These are phyloP conservation scores for Caenorhabditis sinica DNA, from an alignment of 2,888 invertebrate genomes.

Conservation along the genomic window DNA sequence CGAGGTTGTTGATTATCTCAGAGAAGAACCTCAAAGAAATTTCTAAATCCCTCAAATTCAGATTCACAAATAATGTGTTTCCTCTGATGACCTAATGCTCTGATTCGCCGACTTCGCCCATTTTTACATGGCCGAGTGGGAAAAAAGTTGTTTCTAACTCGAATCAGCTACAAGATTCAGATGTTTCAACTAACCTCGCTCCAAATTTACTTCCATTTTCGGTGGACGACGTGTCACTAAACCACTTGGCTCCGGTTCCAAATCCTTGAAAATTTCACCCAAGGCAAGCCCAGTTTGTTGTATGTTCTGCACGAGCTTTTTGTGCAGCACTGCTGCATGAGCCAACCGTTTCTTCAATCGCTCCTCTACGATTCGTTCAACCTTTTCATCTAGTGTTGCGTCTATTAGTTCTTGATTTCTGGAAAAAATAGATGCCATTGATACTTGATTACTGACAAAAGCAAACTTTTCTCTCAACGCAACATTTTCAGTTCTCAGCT, in stretches of 20 bases:
- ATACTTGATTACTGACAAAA: not conserved
- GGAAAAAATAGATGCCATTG: not conserved
- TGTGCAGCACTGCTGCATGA: constrained; percentile 46
- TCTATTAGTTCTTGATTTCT: constrained; percentile 55
- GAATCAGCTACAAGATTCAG: too few species aligned
- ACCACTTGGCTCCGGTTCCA: constrained; percentile 35
- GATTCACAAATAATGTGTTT: too few species aligned
- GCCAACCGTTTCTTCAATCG: constrained; percentile 35
- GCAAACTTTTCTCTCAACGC: constrained; percentile 40
- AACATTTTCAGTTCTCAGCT: constrained; percentile 53
- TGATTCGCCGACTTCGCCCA: too few species aligned
- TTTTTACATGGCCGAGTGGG: too few species aligned
- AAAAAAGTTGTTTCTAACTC: too few species aligned
- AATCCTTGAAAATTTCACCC: constrained; percentile 29
- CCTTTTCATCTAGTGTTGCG: constrained; percentile 29
- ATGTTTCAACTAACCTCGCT: constrained; percentile 6
- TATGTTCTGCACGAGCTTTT: constrained; percentile 30
- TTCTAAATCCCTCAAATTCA: too few species aligned
- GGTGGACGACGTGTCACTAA: constrained; percentile 22
- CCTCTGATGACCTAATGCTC: too few species aligned
- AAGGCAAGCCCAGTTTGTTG: constrained; percentile 48
- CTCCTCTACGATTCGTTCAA: constrained; percentile 56
- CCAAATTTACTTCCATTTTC: constrained; percentile 32
- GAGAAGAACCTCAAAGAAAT: too few species aligned
- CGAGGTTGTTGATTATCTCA: too few species aligned